A percentile compares a stretch with the other conserved stretches of the same genome.
Conservation (phyloP, 1,140 invertebrate genomes). For the Pteromalus puparum region DNA sequence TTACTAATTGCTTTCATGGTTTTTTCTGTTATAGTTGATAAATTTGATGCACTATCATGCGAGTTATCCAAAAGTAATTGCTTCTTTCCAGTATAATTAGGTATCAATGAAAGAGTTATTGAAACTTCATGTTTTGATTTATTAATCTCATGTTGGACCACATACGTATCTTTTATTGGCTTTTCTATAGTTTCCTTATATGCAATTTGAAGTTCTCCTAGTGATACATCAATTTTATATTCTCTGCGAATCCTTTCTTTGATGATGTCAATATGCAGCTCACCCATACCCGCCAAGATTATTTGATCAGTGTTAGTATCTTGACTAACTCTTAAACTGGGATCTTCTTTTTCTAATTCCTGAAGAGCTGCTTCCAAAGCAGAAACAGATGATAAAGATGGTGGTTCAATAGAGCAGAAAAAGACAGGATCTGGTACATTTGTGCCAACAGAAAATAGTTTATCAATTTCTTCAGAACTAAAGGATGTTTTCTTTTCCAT, state of each 20-base stretch:
- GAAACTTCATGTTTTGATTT: conserved; percentile 76
- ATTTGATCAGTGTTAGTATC: conserved; percentile 91
- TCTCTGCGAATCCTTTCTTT: conserved; percentile 90
- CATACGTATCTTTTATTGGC: conserved; percentile 74
- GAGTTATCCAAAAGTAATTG: conserved; percentile 79
- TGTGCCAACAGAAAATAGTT: conserved; percentile 77
- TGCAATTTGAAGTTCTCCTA: conserved; percentile 96
- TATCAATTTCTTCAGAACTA: conserved; percentile 62
- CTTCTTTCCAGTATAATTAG: conserved; percentile 66
- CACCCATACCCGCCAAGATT: conserved; percentile 94
- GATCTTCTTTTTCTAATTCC: conserved; percentile 93
- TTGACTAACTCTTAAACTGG: conserved; percentile 87
- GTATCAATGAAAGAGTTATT: conserved; percentile 78
- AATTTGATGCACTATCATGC: conserved; percentile 80
- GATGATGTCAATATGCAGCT: conserved; percentile 97
- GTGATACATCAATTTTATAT: conserved; percentile 93
- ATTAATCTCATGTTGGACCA: conserved; percentile 82
- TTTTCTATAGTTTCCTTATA: conserved; percentile 88
- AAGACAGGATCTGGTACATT: conserved; percentile 95
- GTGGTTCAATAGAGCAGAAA: conserved; percentile 97
- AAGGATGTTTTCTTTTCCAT: conserved; percentile 69
- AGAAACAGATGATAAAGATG: conserved; percentile 84
- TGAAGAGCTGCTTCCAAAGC: conserved; percentile 90
- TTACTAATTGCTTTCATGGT: conserved; percentile 78
- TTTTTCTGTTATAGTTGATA: conserved; percentile 78